Evolutionary conservation across 23 tunicate species (phyloP), one percentile per base, ranked within the genome.

Genomic region (Phallusia fumigata): DNA sequence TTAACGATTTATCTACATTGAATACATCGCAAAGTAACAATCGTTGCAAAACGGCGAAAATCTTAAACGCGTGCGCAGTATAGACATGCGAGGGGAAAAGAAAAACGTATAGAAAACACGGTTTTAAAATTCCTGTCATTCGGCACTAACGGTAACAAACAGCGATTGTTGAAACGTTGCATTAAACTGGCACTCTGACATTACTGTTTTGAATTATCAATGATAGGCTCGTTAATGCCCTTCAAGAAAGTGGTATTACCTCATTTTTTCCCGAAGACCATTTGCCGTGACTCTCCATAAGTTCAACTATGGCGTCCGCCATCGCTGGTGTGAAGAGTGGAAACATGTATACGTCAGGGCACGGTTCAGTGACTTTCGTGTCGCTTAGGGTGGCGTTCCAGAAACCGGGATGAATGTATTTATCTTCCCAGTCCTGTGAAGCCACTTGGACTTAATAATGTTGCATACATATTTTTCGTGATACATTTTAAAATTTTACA

Each of bases 361-460:
- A 96, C 22, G 96, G 99, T 74, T 96, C 84, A 0, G 65, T 31
- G 31, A 96, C 84, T 36, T 78, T 81, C 33, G 40, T 44, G 0
- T 28, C 82, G 0, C 75, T 50, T 35, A 75, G 33, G 6, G 80
- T 78, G 0, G 84, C 79, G 58, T 87, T 85, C 96, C 96, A 96
- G 47, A 90, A 96, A 31, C 76, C 93, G 0, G 99, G 92, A 74
- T 91, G 93, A 30, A 96, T 40, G 81, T 96, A 96, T 53, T 88
- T 88, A 30, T 77, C 93, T 79, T 96, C 99, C 99, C 99, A 96
- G 45, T 96, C 99, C 97, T 92, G 81, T 22, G 79, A n/a, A n/a
- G n/a, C n/a, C n/a, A n/a, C n/a, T n/a, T n/a, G n/a, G n/a, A 40
- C 47, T 40, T 40, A 3, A 10, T 10, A 40, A 10, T 40, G 5